Evolutionary conservation across 2,797 vertebrate genomes (phyloP), one percentile per base, ranked within the genome.

Genomic region (Lepus townsendii): DNA sequence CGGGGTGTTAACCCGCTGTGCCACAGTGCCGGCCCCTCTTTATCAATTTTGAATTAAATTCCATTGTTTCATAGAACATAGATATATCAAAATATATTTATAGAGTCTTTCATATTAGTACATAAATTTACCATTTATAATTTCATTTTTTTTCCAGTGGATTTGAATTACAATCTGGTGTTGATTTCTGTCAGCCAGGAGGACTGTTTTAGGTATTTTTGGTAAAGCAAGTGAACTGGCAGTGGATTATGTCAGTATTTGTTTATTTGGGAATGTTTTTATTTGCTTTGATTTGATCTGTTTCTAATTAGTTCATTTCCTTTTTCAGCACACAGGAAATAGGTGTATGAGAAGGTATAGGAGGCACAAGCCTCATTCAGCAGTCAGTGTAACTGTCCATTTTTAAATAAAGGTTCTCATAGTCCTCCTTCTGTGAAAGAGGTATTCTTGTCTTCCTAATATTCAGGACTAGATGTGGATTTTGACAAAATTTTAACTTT

Each of bases 31-130:
- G 1, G 42, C 42, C 42, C 42, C 42, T 47, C 60, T 66, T 76
- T 22, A 17, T 83, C 71, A 69, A 72, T 69, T 94, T 94, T 92
- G 26, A 85, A 63, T 72, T 89, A 11, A 79, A 84, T 80, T 79
- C 19, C 38, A 76, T 76, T 71, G 24, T 72, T 5, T 76, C 35
- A 77, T 10, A 80, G 32, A 80, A 71, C 12, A 57, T 71, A 89
- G 76, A 9, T 78, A 38, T 63, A 8, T 17, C 42, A 79, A 91
- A 32, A 47, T 17, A 69, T 54, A 35, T 60, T 76, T 57, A 27
- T 76, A 42, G 19, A 47, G 32, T 82, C 3, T 72, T 72, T 92
- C 85, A 77, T 57, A 71, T 77, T 66, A 71, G 52, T 14, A 42
- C 13, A 75, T 26, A 89, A 32, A 88, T 50, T 87, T 71, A 38